Evolutionary conservation across 2,888 invertebrate genomes (phyloP), one percentile per base, ranked within the genome.

Genomic region (Galerucella calmariensis): DNA sequence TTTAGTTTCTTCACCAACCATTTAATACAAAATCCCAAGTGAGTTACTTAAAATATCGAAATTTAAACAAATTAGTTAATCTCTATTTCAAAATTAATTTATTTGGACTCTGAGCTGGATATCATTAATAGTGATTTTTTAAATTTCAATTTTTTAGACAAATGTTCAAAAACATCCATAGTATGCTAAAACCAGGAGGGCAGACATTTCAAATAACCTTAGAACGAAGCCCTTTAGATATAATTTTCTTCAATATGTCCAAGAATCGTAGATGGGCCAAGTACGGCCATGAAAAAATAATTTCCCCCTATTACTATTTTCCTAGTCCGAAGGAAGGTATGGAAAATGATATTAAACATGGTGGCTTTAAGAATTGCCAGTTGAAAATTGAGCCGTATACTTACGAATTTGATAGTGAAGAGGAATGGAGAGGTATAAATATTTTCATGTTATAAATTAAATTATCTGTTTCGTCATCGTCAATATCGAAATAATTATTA

Each of bases 1-100:
- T 90, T 93, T 56, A 93, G 94, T 0, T 93, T 94, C 82, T 93
- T 93, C 83, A 91, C 93, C 75, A 87, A 94, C 1, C 93, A 94
- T 82, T 94, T 94, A 94, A 90, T 94, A 53, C 90, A 90, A 79
- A 89, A 93, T 82, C 91, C 92, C 83, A 88, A 89, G 92, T 92
- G 87, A 88, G 89, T 77, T 90, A 72, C 35, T 41, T 41, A 41
- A 41, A 41, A 9, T 41, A 41, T 41, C 9, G 35, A 41, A 41
- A 9, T 41, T 41, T 41, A 41, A 41, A 41, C 0, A 41, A 1
- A 9, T 6, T 41, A 41, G 0, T 41, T 27, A 27, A 27, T 27
- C 35, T 5, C 35, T 35, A 35, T 6, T 35, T 27, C 5, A 27
- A 27, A 27, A 27, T 27, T 27, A 27, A 27, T 27, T 2, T 27